Conservation (phyloP, 2,888 invertebrate genomes). For the Congeria kusceri region DNA sequence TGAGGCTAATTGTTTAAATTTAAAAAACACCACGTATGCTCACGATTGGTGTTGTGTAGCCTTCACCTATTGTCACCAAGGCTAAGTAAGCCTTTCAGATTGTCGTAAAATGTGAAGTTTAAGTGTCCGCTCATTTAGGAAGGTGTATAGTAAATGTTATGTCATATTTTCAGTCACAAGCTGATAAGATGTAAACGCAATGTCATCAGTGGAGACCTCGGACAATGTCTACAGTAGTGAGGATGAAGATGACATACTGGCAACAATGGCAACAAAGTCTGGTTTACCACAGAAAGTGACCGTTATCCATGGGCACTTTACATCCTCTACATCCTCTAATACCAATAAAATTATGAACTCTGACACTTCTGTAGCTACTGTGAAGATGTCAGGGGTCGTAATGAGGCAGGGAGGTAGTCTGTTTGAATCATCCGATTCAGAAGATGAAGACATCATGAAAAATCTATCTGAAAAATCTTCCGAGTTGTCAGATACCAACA, state of each 20-base stretch:
- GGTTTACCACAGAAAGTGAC: constrained; percentile 51
- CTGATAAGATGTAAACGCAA: background rate
- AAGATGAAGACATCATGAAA: constrained; percentile 54
- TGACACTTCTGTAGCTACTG: constrained; percentile 64
- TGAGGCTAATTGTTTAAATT: no score
- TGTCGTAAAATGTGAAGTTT: no score
- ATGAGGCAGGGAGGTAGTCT: constrained; percentile 49
- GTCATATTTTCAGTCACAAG: no score
- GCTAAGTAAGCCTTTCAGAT: no score
- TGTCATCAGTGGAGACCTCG: constrained; percentile 57
- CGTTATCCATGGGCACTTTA: background rate
- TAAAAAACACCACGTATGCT: no score
- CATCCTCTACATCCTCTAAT: background rate
- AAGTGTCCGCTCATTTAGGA: no score
- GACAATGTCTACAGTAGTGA: constrained; percentile 60
- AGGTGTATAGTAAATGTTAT: no score
- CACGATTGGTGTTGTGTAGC: no score
- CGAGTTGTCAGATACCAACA: background rate
- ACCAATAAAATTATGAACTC: constrained; percentile 39
- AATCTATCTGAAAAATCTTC: background rate
- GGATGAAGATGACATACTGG: constrained; percentile 59
- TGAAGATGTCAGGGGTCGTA: constrained; percentile 58
- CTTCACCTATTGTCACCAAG: no score
- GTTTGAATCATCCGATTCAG: constrained; percentile 59
- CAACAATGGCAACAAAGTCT: constrained; percentile 56